Percentiles rank a stretch among this genome's conserved stretches.
These are phyloP conservation scores for Platichthys stellatus DNA, from an alignment of 2,113 vertebrate species.

Conservation along the genomic window DNA sequence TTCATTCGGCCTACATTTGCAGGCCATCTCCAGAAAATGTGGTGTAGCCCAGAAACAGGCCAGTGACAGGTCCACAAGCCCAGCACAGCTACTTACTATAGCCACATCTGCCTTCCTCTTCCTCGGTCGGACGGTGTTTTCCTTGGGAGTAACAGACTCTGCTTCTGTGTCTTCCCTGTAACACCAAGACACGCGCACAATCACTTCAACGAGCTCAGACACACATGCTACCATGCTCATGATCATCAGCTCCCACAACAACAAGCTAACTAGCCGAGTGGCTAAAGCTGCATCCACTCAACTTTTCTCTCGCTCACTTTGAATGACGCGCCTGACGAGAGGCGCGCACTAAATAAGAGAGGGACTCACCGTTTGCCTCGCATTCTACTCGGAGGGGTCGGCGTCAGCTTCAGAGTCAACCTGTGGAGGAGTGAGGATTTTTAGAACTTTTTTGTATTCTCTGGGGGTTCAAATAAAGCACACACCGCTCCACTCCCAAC, in stretches of 20 bases:
- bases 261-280: neutral
- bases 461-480: neutral
- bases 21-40: neutral
- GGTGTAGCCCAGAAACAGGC: neutral
- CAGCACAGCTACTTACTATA: constrained; percentile 85
- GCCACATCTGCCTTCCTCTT: constrained; percentile 97
- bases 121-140: constrained; percentile 79
- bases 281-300: neutral
- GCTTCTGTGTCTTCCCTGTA: constrained; percentile 77
- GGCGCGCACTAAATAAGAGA: neutral
- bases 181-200: neutral
- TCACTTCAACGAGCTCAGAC: neutral
- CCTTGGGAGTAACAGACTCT: constrained; percentile 54
- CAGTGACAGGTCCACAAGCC: neutral
- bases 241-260: neutral
- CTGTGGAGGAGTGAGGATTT: constrained; percentile 37
- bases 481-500: constrained; percentile 65
- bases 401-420: constrained; percentile 48
- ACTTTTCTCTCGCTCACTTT: constrained; percentile 5
- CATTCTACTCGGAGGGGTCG: constrained; percentile 71
- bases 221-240: neutral
- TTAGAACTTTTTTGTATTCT: neutral
- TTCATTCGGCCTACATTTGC: neutral
- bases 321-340: constrained; percentile 21
- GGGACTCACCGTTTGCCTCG: constrained; percentile 78